Evolutionary conservation across 92 coral and sea anemone species (phyloP).

Genomic region (Zoanthus sociatus): DNA sequence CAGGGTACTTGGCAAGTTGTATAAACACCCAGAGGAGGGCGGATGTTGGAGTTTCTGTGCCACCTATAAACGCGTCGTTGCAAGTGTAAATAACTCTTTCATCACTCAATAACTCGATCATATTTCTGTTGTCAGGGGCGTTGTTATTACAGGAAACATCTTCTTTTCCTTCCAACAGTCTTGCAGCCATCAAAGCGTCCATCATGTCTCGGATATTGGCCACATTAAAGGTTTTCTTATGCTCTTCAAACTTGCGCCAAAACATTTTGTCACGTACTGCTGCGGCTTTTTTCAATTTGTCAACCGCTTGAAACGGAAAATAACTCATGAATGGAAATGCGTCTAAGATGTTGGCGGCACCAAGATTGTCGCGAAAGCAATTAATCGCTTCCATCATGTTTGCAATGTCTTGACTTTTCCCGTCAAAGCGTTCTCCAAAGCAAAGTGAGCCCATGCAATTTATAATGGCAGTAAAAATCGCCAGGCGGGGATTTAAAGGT

Average conservation of each 20-base stretch:
- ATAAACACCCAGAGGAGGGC: constrained; percentile 74
- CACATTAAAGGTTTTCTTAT: constrained; percentile 61
- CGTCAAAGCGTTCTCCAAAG: constrained; percentile 72
- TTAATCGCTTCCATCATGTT: constrained; percentile 61
- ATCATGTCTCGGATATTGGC: constrained; percentile 54
- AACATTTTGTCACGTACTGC: constrained; percentile 73
- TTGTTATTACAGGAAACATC: not conserved
- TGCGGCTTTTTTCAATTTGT: constrained; percentile 53
- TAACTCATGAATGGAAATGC: constrained; percentile 79
- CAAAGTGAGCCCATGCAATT: constrained; percentile 69
- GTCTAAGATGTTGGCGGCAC: constrained; percentile 81
- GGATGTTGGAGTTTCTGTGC: constrained; percentile 76
- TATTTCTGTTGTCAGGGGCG: not conserved
- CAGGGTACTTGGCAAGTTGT: constrained; percentile 72
- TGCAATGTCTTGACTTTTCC: constrained; percentile 65
- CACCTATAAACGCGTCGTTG: constrained; percentile 77
- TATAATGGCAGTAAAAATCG: constrained; percentile 62
- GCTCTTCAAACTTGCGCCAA: constrained; percentile 71
- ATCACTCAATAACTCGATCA: constrained; percentile 49
- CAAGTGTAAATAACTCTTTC: constrained; percentile 70
- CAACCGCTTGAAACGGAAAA: constrained; percentile 70
- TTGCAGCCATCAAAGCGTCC: constrained; percentile 61
- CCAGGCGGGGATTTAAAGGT: constrained; percentile 67
- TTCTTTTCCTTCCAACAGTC: constrained; percentile 7
- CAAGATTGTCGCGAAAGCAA: constrained; percentile 75